Base-by-base conservation (phyloP, 2,797 vertebrate species). In the Rhinichthys osculus region DNA sequence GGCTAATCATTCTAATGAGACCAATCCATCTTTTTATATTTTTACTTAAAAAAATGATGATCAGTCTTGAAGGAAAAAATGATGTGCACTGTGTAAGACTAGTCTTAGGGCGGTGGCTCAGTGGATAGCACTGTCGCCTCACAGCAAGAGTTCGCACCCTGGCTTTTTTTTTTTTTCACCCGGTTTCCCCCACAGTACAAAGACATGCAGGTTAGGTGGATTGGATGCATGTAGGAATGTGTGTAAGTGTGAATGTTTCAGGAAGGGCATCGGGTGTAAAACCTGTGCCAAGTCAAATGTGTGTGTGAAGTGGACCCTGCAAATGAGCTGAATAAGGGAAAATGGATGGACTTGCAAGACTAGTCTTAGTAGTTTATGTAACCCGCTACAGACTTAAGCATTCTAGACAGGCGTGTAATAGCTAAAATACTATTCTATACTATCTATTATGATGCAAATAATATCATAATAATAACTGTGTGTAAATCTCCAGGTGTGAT, bases 401-500 rank as follows among this genome's bases (percentile, higher is more conserved):
- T 57, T 57, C 8, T 10, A n/a, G 23, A n/a, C 10, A 11, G 57
- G 23, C 57, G 4, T 59, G 54, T 59, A 10, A 59, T 10, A 5
- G 59, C n/a, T 27, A 27, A 4, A 62, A 62, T 27, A 62, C 11
- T 62, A 4, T 57, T 23, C 1, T 57, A 57, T 57, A 62, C 11
- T 62, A 30, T 62, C n/a, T 14, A 62, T 30, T 64, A 14, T 64
- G 14, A 19, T 33, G n/a, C 2, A 3, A 44, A 42, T n/a, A 11
- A 47, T 9, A 7, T 35, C 30, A 19, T 66, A 6, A n/a, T 54
- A 40, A 54, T 42, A 38, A 57, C 14, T 73, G 33, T 23, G 70
- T 86, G 23, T 62, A 87, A 86, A 85, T 84, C 90, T 62, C 17
- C 89, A 96, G 96, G 88, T 93, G 93, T 84, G 91, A 94, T 72